Evolutionary conservation across 2,113 vertebrate genomes (phyloP), one percentile per base, ranked within the genome.

Genomic region (Bufo bufo): DNA sequence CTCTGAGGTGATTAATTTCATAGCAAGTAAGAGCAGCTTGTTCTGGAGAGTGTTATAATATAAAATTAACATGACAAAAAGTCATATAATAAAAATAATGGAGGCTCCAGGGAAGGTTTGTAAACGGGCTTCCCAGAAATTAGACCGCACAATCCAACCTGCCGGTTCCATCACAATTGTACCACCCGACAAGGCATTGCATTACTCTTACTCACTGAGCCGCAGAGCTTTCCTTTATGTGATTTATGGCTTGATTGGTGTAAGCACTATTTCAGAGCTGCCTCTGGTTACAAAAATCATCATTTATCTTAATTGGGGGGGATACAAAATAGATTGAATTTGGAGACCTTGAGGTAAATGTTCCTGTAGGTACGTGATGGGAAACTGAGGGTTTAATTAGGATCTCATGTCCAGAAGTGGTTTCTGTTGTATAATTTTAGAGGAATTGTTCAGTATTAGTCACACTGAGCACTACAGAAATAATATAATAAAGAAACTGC

Each of bases 101-200:
- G 82, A 84, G 33, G 82, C 61, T 89, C 82, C 65, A 66, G 47
- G 50, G 82, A 84, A 84, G 75, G 72, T 20, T 20, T 77, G 59
- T 17, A 33, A 83, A 75, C 58, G 69, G 43, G 79, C 43, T 87
- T 83, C 87, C 80, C 80, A 83, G 80, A 88, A 88, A 88, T 61
- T 47, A 69, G 43, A 89, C 87, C 87, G 63, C 82, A 77, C 19
- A 61, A 63, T 33, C 81, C 50, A 69, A 89, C 72, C 56, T 47
- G 82, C 61, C 81, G 65, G 77, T 83, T 84, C 74, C 74, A 89
- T 84, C 81, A 54, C 50, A 78, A 56, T 84, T 84, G 71, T 84
- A 47, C 82, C 49, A 75, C 49, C 47, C 72, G 49, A 69, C 81
- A 84, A 20, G 69, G 72, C 86, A 82, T 88, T 74, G 61, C 71